Percentiles rank a stretch among this genome's conserved stretches.
These are phyloP conservation scores for Tachycineta bicolor DNA, from an alignment of 2,113 vertebrate genomes.

Conservation along the genomic window DNA sequence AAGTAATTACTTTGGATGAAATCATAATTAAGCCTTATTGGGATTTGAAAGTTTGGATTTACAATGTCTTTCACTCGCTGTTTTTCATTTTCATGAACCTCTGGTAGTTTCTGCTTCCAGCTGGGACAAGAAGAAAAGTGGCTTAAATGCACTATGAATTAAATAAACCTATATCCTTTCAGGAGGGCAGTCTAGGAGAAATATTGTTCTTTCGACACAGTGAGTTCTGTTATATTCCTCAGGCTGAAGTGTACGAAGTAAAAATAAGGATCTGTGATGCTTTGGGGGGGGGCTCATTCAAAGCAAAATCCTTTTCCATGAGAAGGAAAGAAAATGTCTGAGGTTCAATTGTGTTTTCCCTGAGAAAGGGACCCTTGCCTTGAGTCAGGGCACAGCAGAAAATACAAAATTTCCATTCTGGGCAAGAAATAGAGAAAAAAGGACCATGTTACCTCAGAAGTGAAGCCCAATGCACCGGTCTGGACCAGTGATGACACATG, in stretches of 20 bases:
- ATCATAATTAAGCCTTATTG: conserved; percentile 44
- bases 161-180: background rate
- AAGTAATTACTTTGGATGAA: conserved; percentile 52
- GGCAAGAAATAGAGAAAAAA: background rate
- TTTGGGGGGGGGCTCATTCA: background rate
- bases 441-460: rapidly evolving
- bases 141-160: background rate
- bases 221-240: background rate
- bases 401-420: background rate
- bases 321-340: background rate
- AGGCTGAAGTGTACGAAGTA: background rate
- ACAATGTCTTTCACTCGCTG: background rate
- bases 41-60: conserved; percentile 39
- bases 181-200: background rate
- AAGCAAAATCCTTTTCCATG: background rate
- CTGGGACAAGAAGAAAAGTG: background rate
- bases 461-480: background rate
- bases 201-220: background rate
- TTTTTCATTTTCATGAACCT: conserved; percentile 34
- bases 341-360: background rate
- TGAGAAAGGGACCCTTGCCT: background rate
- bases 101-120: conserved; percentile 28
- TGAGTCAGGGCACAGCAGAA: background rate
- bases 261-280: background rate
- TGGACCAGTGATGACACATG: background rate